These are phyloP conservation scores for Euphydryas editha DNA, from an alignment of 2,888 invertebrate species.

Conservation along the genomic window DNA sequence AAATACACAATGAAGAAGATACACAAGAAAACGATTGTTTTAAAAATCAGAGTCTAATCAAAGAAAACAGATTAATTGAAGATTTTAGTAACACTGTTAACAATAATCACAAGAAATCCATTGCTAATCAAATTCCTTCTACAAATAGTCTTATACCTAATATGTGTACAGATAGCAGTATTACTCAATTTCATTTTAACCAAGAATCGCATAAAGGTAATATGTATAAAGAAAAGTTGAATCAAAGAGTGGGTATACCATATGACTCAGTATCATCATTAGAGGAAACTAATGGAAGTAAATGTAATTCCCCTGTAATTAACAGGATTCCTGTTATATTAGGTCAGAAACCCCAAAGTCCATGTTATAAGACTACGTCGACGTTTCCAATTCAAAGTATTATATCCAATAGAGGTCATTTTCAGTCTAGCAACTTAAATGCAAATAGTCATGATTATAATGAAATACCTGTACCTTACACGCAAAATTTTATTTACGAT, in stretches of 20 bases:
- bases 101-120: not conserved
- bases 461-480: not conserved
- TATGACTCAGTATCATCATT: not conserved
- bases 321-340: not conserved
- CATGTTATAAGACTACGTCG: not conserved
- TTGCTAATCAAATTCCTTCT: not conserved
- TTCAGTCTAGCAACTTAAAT: not conserved
- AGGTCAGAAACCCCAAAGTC: not conserved
- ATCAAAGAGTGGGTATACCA: not conserved
- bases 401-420: not conserved
- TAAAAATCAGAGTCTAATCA: not conserved
- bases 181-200: not conserved
- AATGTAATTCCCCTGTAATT: too few species aligned
- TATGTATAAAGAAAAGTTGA: not conserved
- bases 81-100: not conserved
- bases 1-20: not conserved
- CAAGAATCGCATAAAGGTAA: not conserved
- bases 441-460: not conserved
- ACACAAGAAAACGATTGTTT: not conserved
- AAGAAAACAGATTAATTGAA: not conserved
- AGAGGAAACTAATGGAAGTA: not conserved
- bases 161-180: not conserved
- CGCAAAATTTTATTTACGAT: not conserved
- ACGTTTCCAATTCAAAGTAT: slow-evolving; percentile 1
- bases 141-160: not conserved